Evolutionary conservation across 2,797 vertebrate genomes (phyloP).

Genomic region (Poecilia picta): DNA sequence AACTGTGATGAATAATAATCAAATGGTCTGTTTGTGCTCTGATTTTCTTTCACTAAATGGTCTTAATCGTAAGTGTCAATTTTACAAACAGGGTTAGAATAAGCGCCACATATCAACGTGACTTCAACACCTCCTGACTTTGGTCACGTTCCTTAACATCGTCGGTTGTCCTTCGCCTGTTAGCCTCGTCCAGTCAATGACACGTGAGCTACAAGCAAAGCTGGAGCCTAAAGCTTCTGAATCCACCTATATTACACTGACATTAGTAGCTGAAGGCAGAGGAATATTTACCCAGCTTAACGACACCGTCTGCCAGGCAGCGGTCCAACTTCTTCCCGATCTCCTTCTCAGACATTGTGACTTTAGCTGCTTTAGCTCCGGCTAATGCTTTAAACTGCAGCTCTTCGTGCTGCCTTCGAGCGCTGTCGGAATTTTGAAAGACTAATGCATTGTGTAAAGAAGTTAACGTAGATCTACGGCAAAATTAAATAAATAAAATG

Average conservation of each 20-base stretch:
- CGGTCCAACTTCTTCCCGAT: constrained; percentile 83
- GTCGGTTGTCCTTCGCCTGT: too few species aligned
- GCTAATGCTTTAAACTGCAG: constrained; percentile 52
- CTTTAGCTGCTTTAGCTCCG: constrained; percentile 57
- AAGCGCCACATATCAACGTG: too few species aligned
- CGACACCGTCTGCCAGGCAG: constrained; percentile 79
- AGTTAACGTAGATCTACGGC: neutral
- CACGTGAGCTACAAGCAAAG: constrained; percentile 31
- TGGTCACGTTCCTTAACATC: too few species aligned
- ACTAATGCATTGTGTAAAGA: neutral
- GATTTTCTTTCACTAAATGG: neutral
- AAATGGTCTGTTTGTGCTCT: neutral
- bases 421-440: neutral
- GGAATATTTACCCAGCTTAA: constrained; percentile 81
- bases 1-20: neutral
- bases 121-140: too few species aligned
- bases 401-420: constrained; percentile 42
- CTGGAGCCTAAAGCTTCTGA: neutral
- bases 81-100: neutral
- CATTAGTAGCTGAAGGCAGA: neutral
- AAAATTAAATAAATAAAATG: neutral
- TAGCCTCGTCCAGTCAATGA: constrained; percentile 69
- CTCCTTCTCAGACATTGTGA: constrained; percentile 83
- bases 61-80: neutral
- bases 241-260: neutral